A percentile compares a stretch with the other conserved stretches of the same genome.
Evolutionary conservation across 1,140 invertebrate genomes (phyloP).

Genomic region (Macrosteles quadrilineatus): DNA sequence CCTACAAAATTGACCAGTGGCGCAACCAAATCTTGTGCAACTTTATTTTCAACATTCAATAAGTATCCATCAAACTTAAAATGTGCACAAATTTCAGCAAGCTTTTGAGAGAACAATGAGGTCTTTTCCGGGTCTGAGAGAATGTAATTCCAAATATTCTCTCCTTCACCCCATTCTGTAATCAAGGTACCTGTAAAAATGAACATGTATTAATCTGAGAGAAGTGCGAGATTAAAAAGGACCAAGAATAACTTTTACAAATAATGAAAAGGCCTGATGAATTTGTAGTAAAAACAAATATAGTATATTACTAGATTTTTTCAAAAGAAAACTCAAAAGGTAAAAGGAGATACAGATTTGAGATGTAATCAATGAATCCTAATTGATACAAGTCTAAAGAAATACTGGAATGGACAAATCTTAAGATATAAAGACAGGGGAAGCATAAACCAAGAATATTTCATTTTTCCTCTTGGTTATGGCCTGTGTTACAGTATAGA

Average conservation of each 20-base stretch:
- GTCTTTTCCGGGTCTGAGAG: slow-evolving; percentile 59
- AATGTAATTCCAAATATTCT: slow-evolving; percentile 66
- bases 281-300: not conserved
- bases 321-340: not conserved
- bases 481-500: too few relatives aligned
- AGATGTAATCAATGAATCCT: too few relatives aligned
- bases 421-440: too few relatives aligned
- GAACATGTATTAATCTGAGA: too few relatives aligned
- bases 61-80: slow-evolving; percentile 95
- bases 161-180: slow-evolving; percentile 77
- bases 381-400: too few relatives aligned
- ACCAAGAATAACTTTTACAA: not conserved
- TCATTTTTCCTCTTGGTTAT: too few relatives aligned
- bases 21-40: slow-evolving; percentile 54
- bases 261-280: not conserved
- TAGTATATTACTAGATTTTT: not conserved
- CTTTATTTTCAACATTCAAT: slow-evolving; percentile 90
- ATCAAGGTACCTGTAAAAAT: slow-evolving; percentile 82
- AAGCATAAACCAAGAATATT: too few relatives aligned
- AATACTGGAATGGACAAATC: too few relatives aligned
- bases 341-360: not conserved
- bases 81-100: slow-evolving; percentile 70
- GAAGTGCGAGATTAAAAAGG: too few relatives aligned
- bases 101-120: slow-evolving; percentile 63
- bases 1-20: slow-evolving; percentile 46